Evolutionary conservation across 1,140 invertebrate species (phyloP).

Genomic region (Drosophila littoralis): DNA sequence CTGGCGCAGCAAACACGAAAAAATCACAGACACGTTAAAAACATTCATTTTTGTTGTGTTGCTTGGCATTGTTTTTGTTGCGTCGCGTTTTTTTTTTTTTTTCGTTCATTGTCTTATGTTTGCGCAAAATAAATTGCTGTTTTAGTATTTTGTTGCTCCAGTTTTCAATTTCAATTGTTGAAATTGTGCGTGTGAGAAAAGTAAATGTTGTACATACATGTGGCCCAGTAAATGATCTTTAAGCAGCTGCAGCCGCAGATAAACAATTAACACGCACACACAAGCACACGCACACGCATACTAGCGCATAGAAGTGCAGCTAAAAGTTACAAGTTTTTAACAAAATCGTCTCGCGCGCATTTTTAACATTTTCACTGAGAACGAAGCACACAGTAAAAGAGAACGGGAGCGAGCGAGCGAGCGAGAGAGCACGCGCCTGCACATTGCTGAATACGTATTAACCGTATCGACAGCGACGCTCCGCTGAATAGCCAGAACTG

Average conservation of each 20-base stretch:
- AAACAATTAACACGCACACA: slow-evolving; percentile 33
- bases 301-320: slow-evolving; percentile 5
- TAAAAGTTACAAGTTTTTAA: slow-evolving; percentile 31
- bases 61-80: slow-evolving; percentile 55
- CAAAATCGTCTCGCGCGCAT: slow-evolving; percentile 74
- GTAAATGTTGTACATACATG: slow-evolving; percentile 4
- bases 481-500: slow-evolving; percentile 36
- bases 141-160: slow-evolving; percentile 9
- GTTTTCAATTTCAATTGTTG: slow-evolving; percentile 14
- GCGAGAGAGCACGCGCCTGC: slow-evolving; percentile 7
- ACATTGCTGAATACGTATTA: slow-evolving; percentile 10
- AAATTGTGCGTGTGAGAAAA: slow-evolving; percentile 13
- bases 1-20: slow-evolving; percentile 81
- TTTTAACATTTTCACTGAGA: slow-evolving; percentile 72
- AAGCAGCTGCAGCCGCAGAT: neutral
- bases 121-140: slow-evolving; percentile 6
- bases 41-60: slow-evolving; percentile 53
- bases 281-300: slow-evolving; percentile 7
- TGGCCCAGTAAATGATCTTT: slow-evolving; percentile 15
- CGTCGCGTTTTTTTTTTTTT: slow-evolving; percentile 56
- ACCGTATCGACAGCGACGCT: slow-evolving; percentile 28
- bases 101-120: slow-evolving; percentile 34
- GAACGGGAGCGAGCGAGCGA: slow-evolving; percentile 21
- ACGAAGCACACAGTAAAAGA: slow-evolving; percentile 30
- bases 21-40: slow-evolving; percentile 41